phyloP scores from a whole-genome alignment of 1,140 invertebrate genomes.

The Teleogryllus occipitalis region DNA sequence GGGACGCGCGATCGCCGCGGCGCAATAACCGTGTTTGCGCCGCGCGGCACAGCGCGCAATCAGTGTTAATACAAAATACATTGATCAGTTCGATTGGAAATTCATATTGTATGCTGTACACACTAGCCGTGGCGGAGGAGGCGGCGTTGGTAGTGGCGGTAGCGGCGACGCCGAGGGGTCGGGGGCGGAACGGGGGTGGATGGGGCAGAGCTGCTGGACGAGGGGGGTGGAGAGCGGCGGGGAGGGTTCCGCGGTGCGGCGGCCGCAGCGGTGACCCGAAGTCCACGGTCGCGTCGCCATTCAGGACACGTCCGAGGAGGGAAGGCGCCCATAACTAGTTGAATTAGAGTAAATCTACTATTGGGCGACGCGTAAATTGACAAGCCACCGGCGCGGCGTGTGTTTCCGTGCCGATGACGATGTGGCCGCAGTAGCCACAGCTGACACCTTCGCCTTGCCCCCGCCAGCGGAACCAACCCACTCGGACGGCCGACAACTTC shows the following conservation, averaged over 20 bases:
- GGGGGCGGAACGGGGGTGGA: neutral
- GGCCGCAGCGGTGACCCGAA: neutral
- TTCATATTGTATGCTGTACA: neutral
- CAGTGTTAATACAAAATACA: neutral
- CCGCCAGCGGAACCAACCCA: neutral
- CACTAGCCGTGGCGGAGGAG: neutral
- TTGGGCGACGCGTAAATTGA: neutral
- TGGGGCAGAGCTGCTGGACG: neutral
- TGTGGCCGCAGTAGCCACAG: neutral
- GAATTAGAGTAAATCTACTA: conserved; percentile 1
- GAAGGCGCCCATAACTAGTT: neutral
- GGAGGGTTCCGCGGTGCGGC: neutral
- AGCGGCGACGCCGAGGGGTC: too few species aligned
- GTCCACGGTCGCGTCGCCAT: neutral
- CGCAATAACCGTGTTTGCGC: neutral
- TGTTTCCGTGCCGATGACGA: neutral
- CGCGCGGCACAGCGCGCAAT: neutral
- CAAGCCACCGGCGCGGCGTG: neutral
- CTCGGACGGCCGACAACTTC: neutral
- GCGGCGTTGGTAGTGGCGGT: too few species aligned
- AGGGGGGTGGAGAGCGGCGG: neutral
- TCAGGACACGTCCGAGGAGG: neutral
- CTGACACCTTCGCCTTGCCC: neutral
- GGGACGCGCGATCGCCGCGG: neutral
- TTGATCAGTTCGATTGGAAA: neutral